phyloP scores from a whole-genome alignment of 2,797 vertebrate species.

The Pangasius sanitwongsei region DNA sequence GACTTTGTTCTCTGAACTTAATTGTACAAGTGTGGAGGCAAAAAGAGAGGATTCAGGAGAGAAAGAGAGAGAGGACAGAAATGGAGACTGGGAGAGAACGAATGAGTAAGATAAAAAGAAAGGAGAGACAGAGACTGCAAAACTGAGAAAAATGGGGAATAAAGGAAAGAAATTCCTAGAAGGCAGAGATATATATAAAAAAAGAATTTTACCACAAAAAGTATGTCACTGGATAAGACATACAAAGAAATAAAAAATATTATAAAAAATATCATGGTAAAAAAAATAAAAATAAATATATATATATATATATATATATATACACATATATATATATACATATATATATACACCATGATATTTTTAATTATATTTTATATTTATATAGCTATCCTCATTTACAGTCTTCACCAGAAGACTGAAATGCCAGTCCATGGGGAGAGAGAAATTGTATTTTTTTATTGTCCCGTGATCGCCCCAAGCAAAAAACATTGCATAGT shows the following conservation, averaged over 20 bases:
- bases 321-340: too few relatives aligned
- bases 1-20: slow-evolving; percentile 31
- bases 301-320: too few relatives aligned
- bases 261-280: too few relatives aligned
- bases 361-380: too few relatives aligned
- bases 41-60: neutral
- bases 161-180: neutral
- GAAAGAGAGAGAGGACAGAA: neutral
- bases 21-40: neutral
- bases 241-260: neutral
- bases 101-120: neutral
- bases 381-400: too few relatives aligned
- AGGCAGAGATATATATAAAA: neutral
- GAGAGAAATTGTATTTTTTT: neutral
- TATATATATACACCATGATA: too few relatives aligned
- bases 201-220: too few relatives aligned
- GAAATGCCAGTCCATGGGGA: neutral
- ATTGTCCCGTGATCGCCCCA: slow-evolving; percentile 1
- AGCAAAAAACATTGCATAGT: slow-evolving; percentile 11
- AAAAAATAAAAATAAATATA: too few relatives aligned
- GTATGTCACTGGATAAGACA: neutral
- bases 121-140: neutral
- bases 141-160: neutral
- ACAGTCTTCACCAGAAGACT: too few relatives aligned
- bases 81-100: neutral